These are phyloP conservation scores for Erannis defoliaria DNA, from an alignment of 2,888 invertebrate species.

Conservation along the genomic window DNA sequence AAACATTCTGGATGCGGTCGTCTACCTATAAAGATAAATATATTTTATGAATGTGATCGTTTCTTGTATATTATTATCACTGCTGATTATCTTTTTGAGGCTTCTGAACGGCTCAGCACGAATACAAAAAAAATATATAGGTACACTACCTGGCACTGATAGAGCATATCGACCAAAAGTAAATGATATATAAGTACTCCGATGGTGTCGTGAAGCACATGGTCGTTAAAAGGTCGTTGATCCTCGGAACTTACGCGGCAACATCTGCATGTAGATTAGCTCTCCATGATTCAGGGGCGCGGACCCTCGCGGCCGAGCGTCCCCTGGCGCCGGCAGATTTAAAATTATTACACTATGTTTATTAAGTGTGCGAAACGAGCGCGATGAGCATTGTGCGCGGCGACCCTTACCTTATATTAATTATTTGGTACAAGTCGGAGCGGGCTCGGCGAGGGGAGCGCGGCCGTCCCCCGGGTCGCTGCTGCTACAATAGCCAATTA, in stretches of 20 bases:
- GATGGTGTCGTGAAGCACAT: neutral
- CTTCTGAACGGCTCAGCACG: no score
- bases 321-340: constrained; percentile 35
- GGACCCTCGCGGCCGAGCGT: constrained; percentile 33
- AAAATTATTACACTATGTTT: constrained; percentile 52
- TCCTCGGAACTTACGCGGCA: constrained; percentile 28
- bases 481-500: constrained; percentile 9
- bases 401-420: constrained; percentile 51
- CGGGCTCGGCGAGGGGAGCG: neutral
- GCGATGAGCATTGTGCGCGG: constrained; percentile 35
- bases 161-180: neutral
- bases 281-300: constrained; percentile 28
- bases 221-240: constrained; percentile 31
- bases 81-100: no score
- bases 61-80: no score
- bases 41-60: no score
- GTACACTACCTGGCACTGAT: neutral
- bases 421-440: constrained; percentile 44
- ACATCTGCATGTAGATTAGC: constrained; percentile 41
- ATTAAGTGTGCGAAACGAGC: constrained; percentile 43
- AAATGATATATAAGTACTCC: neutral
- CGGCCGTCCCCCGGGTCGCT: neutral
- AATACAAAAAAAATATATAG: no score
- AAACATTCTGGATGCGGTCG: no score
- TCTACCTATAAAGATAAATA: no score